Percentiles rank a stretch among this genome's conserved stretches.
phyloP scores from a whole-genome alignment of 92 coral and sea anemone genomes.

The Bergia sp. region DNA sequence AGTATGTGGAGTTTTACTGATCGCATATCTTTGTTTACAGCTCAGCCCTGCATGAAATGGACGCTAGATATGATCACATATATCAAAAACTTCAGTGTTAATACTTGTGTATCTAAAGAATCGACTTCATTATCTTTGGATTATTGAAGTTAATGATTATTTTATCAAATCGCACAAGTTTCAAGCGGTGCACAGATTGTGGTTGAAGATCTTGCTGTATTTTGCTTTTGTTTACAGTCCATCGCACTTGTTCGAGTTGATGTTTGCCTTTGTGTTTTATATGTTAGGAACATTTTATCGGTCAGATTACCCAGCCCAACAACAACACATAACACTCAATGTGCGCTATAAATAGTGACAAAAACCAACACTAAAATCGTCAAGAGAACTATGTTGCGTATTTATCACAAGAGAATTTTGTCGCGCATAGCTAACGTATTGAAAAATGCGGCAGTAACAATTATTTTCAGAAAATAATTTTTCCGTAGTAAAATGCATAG shows the following conservation, averaged over 20 bases:
- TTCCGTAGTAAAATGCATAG: too few species aligned
- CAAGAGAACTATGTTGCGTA: too few species aligned
- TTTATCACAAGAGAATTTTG: too few species aligned
- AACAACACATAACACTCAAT: background rate
- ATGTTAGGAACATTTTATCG: background rate
- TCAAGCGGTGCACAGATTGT: background rate
- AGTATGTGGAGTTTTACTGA: background rate
- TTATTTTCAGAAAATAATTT: too few species aligned
- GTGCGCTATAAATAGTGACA: background rate
- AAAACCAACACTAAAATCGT: background rate
- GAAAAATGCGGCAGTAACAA: too few species aligned
- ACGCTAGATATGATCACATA: constrained; percentile 2
- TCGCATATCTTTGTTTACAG: background rate
- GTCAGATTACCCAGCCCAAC: background rate
- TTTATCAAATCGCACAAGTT: background rate
- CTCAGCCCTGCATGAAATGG: background rate
- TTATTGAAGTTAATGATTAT: background rate
- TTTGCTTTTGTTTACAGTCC: background rate
- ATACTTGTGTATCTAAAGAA: background rate
- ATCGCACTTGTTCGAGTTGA: background rate
- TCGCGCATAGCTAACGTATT: background rate
- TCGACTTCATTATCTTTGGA: background rate
- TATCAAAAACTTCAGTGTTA: background rate
- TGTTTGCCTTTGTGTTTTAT: background rate
- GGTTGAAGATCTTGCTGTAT: background rate